Evolutionary conservation across 35 echinoderm and acorn worm species (phyloP).

Genomic region (Anneissia japonica): DNA sequence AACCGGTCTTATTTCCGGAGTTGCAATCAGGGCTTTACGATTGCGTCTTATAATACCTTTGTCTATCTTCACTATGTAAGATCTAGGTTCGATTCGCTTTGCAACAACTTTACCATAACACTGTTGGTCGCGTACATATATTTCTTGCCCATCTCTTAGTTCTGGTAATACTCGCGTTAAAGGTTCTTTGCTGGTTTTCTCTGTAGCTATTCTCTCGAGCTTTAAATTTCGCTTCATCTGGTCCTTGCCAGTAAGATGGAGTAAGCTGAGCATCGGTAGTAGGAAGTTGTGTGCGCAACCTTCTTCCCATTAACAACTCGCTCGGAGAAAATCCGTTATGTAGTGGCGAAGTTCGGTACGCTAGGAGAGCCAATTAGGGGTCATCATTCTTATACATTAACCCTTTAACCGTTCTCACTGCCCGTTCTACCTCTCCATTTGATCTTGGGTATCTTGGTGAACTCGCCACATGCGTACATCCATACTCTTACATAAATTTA

Average conservation of each 20-base stretch:
- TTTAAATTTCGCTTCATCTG: background rate
- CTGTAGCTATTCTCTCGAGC: background rate
- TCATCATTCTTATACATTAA: slow-evolving; percentile 13
- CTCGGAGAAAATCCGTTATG: slow-evolving; percentile 15
- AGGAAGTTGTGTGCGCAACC: slow-evolving; percentile 34
- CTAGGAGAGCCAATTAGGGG: slow-evolving; percentile 21
- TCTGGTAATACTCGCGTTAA: background rate
- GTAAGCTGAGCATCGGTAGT: slow-evolving; percentile 10
- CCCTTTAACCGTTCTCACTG: slow-evolving; percentile 17
- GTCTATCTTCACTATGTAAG: slow-evolving; percentile 11
- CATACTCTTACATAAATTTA: slow-evolving; percentile 31
- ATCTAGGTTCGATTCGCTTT: slow-evolving; percentile 1
- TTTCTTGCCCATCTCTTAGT: slow-evolving; percentile 5
- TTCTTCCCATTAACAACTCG: background rate
- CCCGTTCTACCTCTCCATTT: slow-evolving; percentile 28
- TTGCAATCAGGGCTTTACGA: background rate
- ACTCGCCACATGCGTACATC: slow-evolving; percentile 43
- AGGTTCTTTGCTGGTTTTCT: slow-evolving; percentile 8
- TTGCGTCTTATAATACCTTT: background rate
- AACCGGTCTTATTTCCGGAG: too few species aligned
- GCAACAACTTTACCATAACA: background rate
- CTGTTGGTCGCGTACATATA: slow-evolving; percentile 30
- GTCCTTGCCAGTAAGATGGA: background rate
- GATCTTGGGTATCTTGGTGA: slow-evolving; percentile 10
- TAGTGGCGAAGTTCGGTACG: slow-evolving; percentile 54